These are phyloP conservation scores for Cyrtonyx montezumae DNA, from an alignment of 2,113 vertebrate species.

Conservation along the genomic window DNA sequence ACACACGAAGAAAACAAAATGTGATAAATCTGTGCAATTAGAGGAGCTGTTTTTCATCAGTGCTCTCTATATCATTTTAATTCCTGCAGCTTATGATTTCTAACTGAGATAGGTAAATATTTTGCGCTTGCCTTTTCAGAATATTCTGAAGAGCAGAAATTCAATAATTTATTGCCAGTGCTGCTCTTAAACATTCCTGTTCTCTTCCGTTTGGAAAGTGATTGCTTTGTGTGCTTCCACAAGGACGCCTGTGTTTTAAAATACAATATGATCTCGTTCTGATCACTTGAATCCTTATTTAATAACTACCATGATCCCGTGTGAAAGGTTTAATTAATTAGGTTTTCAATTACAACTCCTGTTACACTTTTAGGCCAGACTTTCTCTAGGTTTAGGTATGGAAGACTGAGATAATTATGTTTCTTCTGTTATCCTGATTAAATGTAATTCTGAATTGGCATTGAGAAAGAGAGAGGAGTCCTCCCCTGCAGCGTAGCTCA, in stretches of 20 bases:
- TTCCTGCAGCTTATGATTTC: background rate
- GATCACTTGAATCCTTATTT: background rate
- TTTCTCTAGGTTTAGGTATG: background rate
- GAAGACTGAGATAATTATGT: background rate
- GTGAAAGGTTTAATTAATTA: background rate
- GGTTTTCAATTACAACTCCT: background rate
- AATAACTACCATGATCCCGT: background rate
- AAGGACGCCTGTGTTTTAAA: background rate
- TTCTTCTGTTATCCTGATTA: background rate
- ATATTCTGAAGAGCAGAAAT: background rate
- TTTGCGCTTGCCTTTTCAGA: conserved; percentile 34
- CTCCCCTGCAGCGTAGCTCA: background rate
- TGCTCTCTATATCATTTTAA: background rate
- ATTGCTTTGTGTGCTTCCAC: background rate
- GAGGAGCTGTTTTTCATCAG: conserved; percentile 16
- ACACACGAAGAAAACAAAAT: conserved; percentile 35
- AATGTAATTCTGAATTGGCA: background rate
- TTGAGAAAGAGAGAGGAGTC: background rate
- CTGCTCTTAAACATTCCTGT: background rate
- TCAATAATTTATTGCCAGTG: background rate
- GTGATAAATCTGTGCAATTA: conserved; percentile 23
- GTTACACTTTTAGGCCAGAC: background rate
- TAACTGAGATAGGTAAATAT: conserved; percentile 31
- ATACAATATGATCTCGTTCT: background rate
- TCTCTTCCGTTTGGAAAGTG: background rate